Conservation (phyloP, 2,888 invertebrate genomes). For the Neoitamus cyanurus region DNA sequence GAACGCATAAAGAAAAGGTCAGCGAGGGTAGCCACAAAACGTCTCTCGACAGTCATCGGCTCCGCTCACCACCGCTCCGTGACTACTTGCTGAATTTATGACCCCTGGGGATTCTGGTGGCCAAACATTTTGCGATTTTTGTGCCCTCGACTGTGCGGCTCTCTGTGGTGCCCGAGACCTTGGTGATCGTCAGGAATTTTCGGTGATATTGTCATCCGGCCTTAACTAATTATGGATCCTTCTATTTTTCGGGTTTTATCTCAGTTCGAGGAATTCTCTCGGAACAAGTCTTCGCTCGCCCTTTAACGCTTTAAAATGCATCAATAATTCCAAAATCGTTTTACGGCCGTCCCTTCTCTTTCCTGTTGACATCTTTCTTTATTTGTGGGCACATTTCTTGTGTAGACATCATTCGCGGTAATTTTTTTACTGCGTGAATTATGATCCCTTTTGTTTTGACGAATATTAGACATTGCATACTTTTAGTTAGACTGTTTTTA, state of each 20-base stretch:
- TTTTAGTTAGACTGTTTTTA: too few relatives aligned
- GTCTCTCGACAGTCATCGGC: slow-evolving; percentile 1
- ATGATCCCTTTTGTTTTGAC: not conserved
- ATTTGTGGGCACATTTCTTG: slow-evolving; percentile 23
- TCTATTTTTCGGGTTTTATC: slow-evolving; percentile 16
- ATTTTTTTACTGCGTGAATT: slow-evolving; percentile 23
- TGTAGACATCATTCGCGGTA: slow-evolving; percentile 29
- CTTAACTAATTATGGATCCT: slow-evolving; percentile 37
- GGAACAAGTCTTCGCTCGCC: not conserved
- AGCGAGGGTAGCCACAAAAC: slow-evolving; percentile 41
- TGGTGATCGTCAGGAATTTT: not conserved
- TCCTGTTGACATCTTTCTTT: slow-evolving; percentile 12
- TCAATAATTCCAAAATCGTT: slow-evolving; percentile 24
- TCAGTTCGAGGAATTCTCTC: not conserved
- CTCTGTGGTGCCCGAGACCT: not conserved
- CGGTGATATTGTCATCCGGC: not conserved
- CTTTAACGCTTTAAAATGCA: slow-evolving; percentile 27
- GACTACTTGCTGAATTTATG: slow-evolving; percentile 2
- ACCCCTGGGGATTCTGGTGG: slow-evolving; percentile 27
- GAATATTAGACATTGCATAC: not conserved
- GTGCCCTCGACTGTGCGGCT: not conserved
- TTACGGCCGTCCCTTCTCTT: not conserved
- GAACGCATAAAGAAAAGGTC: slow-evolving; percentile 35
- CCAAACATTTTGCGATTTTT: slow-evolving; percentile 34
- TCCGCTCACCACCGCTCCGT: not conserved